These are phyloP conservation scores for Microtus richardsoni DNA, from an alignment of 2,113 vertebrate species.

Conservation along the genomic window DNA sequence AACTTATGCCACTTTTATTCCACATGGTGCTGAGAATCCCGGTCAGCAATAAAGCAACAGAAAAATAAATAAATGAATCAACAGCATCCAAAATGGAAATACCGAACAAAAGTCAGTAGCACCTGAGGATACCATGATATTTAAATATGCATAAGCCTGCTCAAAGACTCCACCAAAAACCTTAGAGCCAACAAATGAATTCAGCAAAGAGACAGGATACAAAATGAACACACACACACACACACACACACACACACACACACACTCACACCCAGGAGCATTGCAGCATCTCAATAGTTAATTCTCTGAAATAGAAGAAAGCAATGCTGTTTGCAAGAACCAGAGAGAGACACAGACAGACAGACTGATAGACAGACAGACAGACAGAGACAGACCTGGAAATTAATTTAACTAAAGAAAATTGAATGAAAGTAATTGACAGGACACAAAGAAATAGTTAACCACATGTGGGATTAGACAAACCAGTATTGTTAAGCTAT, in stretches of 20 bases:
- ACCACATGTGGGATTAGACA: neutral
- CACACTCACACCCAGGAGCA: neutral
- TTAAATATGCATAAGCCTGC: neutral
- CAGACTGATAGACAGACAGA: too few relatives aligned
- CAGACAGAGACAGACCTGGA: neutral
- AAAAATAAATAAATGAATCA: too few relatives aligned
- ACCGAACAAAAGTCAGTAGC: too few relatives aligned
- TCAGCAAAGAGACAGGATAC: neutral
- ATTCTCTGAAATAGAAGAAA: neutral
- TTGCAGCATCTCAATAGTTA: neutral
- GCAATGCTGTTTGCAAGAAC: neutral
- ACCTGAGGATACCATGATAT: too few relatives aligned
- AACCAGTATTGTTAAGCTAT: neutral
- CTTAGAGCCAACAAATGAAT: neutral
- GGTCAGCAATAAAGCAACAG: too few relatives aligned
- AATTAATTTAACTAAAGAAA: conserved; percentile 14
- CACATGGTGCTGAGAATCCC: too few relatives aligned
- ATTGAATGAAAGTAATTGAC: neutral
- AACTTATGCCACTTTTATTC: too few relatives aligned
- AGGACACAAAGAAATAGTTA: neutral
- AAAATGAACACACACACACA: neutral
- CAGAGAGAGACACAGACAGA: neutral
- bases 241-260: too few relatives aligned
- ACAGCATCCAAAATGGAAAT: too few relatives aligned
- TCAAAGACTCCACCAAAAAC: neutral